Base-by-base conservation (phyloP, 2,113 vertebrate species). In the Semnopithecus entellus region DNA sequence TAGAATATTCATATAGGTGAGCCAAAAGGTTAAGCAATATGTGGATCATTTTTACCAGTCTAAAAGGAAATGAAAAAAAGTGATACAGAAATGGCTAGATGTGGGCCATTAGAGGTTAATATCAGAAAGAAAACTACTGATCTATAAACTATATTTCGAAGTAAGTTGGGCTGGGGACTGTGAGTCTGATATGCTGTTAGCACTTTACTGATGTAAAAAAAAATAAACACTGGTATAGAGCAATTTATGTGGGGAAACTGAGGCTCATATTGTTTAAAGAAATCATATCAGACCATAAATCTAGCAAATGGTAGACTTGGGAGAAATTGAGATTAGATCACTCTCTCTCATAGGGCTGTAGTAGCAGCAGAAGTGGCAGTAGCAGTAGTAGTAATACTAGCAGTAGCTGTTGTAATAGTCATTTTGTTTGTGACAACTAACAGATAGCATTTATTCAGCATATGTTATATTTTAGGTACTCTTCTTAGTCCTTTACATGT, bases 351-450 rank as follows among this genome's bases (percentile, higher is more conserved):
- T 6, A 22, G 20, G 27, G 14, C 52, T 16, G 1, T 5, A 13
- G 0, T 7, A 35, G 32, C 3, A 40, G 13, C 1, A 11, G 0
- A 5, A 35, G 25, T 5, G 35, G 9, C 1, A 11, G 20, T 1
- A 80, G 38, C 10, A 30, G 25, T 40, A 16, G 14, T 6, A 66
- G 30, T 68, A 35, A 17, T 7, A 40, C 6, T 25, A 18, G 35
- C 14, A 45, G 2, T 32, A 64, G 22, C 16, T 18, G 3, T 59
- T 16, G 2, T 8, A 43, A 52, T 17, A 38, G 72, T 73, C 2
- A 5, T 16, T 8, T 10, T 64, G 10, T 45, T 73, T 0, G 45
- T 1, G 3, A 38, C 50, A 79, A 30, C 61, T 52, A 52, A 30
- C 59, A 52, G 13, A 23, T 12, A 40, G 38, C 22, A 73, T 40